phyloP scores from a whole-genome alignment of 2,888 invertebrate species.

The Rhopalosiphum nymphaeae region DNA sequence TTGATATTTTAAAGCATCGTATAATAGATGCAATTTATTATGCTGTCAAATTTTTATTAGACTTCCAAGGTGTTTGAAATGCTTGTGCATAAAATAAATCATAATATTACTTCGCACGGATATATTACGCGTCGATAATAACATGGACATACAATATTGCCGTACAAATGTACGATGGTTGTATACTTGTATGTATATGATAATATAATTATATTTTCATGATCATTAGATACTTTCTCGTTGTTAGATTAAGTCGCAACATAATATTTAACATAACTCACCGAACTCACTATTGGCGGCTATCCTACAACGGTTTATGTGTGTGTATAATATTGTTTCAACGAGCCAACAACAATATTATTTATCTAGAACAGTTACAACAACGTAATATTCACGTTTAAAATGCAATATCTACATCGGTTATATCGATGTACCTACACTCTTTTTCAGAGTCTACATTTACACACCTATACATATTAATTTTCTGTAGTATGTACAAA shows the following conservation, averaged over 20 bases:
- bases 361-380: too few relatives aligned
- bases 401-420: too few relatives aligned
- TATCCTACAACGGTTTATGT: neutral
- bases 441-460: too few relatives aligned
- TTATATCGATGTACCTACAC: too few relatives aligned
- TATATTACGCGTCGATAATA: neutral
- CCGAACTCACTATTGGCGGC: neutral
- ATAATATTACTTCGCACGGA: neutral
- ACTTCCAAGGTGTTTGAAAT: slow-evolving; percentile 23
- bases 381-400: too few relatives aligned
- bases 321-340: neutral
- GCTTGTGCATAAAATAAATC: neutral
- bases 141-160: neutral
- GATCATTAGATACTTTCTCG: neutral
- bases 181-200: neutral
- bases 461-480: too few relatives aligned
- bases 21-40: neutral
- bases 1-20: slow-evolving; percentile 6
- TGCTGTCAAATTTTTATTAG: slow-evolving; percentile 12
- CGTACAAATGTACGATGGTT: too few relatives aligned
- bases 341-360: neutral
- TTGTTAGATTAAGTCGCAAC: too few relatives aligned
- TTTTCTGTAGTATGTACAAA: too few relatives aligned
- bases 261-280: neutral
- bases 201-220: neutral